Base-by-base conservation (phyloP, 2,888 invertebrate genomes). In the Melitaea athalia region DNA sequence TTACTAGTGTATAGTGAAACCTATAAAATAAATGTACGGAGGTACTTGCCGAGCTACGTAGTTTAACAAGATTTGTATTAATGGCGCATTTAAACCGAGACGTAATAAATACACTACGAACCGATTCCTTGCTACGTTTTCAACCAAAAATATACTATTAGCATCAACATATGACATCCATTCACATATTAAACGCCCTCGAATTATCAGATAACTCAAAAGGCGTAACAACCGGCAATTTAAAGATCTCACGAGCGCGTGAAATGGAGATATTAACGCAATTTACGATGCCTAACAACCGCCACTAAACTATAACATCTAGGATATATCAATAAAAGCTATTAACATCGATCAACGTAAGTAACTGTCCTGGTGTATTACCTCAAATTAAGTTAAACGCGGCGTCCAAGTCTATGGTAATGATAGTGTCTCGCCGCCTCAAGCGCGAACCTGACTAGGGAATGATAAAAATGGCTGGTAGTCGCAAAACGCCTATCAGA, bases 301-400 rank as follows among this genome's bases (percentile, higher is more conserved):
- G 77, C 77, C 79, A 76, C 81, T 83, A 80, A 81, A 82, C 84
- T 86, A 88, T 89, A 88, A 86, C 82, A 82, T 81, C 84, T 85
- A 85, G 84, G 76, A 84, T 89, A 89, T 91, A 91, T 91, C 92
- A 91, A 91, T 91, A 92, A 91, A 91, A 83, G 85, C 86, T 81
- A 91, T 91, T 91, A 91, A 79, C 85, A 87, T 90, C 90, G 86
- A 90, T 91, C 91, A 89, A 82, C 72, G 81, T 88, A 86, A 88
- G 85, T 87, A 87, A 84, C 85, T 85, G 85, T 86, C 85, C 79
- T 77, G 80, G 76, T 78, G 81, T 83, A 86, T 89, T 87, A 82
- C 81, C 79, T 82, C 81, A 82, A 89, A 89, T 89, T 88, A 87
- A 85, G 86, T 83, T 90, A 91, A 90, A 86, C 86, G 85, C 52